These are phyloP conservation scores for Chorisops tibialis DNA, from an alignment of 2,888 invertebrate species.

Conservation along the genomic window DNA sequence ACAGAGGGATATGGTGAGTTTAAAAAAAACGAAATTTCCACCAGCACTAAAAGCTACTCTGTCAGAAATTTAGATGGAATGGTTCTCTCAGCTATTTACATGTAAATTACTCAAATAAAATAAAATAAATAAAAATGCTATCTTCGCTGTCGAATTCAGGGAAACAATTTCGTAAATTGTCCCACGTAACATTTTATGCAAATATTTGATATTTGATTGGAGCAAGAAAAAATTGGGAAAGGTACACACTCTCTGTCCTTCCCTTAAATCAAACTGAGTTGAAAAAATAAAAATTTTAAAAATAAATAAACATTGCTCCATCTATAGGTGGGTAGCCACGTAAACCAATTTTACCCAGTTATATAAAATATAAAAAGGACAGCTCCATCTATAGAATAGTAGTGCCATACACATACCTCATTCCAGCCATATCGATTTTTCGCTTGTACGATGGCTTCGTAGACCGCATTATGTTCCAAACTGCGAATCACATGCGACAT, in stretches of 20 bases:
- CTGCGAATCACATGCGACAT: slow-evolving; percentile 64
- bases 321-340: not conserved
- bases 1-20: too few relatives aligned
- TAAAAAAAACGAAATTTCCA: too few relatives aligned
- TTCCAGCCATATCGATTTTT: slow-evolving; percentile 74
- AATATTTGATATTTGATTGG: slow-evolving; percentile 18
- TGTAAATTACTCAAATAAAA: not conserved
- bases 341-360: not conserved
- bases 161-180: slow-evolving; percentile 15
- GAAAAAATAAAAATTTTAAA: not conserved
- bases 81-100: not conserved
- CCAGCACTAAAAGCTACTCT: too few relatives aligned
- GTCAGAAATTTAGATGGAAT: not conserved
- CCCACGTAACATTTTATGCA: slow-evolving; percentile 7
- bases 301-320: not conserved
- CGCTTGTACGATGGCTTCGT: slow-evolving; percentile 71
- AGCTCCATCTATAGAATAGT: too few relatives aligned
- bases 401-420: slow-evolving; percentile 53
- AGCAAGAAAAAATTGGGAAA: not conserved
- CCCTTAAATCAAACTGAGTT: not conserved
- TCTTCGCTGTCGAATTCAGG: not conserved
- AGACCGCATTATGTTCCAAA: slow-evolving; percentile 64
- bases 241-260: too few relatives aligned
- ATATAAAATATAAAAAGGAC: too few relatives aligned
- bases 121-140: not conserved